Conservation (phyloP, 2,888 invertebrate genomes). For the Bombylius discolor region DNA sequence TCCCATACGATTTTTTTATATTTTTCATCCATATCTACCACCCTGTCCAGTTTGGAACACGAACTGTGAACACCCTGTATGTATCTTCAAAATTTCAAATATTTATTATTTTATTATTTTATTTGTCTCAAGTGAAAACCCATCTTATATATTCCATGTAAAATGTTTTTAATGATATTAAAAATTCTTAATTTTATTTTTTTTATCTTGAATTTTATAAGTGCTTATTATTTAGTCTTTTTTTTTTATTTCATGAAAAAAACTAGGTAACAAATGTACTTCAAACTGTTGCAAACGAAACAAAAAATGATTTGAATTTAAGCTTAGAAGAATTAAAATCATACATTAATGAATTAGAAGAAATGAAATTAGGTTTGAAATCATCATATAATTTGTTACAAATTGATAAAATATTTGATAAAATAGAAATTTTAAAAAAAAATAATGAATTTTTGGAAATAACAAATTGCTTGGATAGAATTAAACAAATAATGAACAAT, state of each 20-base stretch:
- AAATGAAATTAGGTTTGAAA: conserved; percentile 42
- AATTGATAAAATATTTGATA: conserved; percentile 38
- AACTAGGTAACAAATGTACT: conserved; percentile 21
- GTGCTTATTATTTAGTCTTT: background rate
- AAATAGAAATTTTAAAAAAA: conserved; percentile 28
- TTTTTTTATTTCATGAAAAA: background rate
- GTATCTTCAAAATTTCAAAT: too few relatives aligned
- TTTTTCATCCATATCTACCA: too few relatives aligned
- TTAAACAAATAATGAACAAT: conserved; percentile 25
- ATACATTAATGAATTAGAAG: conserved; percentile 42
- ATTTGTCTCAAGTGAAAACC: too few relatives aligned
- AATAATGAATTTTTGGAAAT: conserved; percentile 27
- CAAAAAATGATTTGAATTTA: conserved; percentile 46
- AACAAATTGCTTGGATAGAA: conserved; percentile 25
- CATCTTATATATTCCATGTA: too few relatives aligned
- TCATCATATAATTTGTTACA: conserved; percentile 33
- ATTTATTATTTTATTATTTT: too few relatives aligned
- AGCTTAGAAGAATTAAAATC: conserved; percentile 47
- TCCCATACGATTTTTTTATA: too few relatives aligned
- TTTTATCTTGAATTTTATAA: background rate
- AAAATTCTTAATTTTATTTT: background rate
- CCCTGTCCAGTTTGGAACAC: too few relatives aligned
- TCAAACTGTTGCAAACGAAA: conserved; percentile 43
- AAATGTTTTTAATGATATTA: too few relatives aligned
- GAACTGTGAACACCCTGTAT: too few relatives aligned